A percentile compares a stretch with the other conserved stretches of the same genome.
Evolutionary conservation across 2,113 vertebrate genomes (phyloP).

Genomic region (Callionymus lyra): DNA sequence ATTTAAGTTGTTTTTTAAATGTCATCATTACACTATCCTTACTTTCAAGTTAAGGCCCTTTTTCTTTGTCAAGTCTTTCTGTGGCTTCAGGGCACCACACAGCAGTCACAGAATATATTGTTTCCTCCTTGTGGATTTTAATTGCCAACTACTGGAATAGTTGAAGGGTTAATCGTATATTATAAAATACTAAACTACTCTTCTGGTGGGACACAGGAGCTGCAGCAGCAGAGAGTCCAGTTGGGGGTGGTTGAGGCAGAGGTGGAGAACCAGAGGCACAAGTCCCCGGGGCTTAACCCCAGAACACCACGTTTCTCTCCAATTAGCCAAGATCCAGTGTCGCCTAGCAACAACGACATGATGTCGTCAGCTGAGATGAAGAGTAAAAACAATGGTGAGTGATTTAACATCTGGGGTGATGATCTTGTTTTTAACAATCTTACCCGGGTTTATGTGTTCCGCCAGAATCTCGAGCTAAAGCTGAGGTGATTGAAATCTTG

Average conservation of each 20-base stretch:
- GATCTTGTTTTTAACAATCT: not conserved
- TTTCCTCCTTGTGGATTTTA: too few species aligned
- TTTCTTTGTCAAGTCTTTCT: too few species aligned
- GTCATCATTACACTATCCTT: too few species aligned
- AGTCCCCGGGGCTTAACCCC: not conserved
- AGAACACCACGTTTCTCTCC: slow-evolving; percentile 39
- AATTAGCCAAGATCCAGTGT: slow-evolving; percentile 20
- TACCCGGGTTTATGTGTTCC: slow-evolving; percentile 40
- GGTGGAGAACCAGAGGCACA: slow-evolving; percentile 33
- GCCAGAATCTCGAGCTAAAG: slow-evolving; percentile 14
- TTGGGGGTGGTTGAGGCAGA: slow-evolving; percentile 54
- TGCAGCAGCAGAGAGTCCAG: slow-evolving; percentile 80
- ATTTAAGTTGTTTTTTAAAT: too few species aligned
- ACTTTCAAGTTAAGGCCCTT: too few species aligned
- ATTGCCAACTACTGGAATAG: too few species aligned
- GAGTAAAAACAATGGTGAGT: slow-evolving; percentile 63
- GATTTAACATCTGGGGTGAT: not conserved
- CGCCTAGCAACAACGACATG: slow-evolving; percentile 22
- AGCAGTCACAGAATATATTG: too few species aligned
- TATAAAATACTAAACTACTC: too few species aligned
- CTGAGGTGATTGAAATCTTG: slow-evolving; percentile 26
- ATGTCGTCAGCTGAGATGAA: slow-evolving; percentile 51
- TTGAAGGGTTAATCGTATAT: too few species aligned
- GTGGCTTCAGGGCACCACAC: too few species aligned
- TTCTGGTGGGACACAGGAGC: slow-evolving; percentile 64